These are phyloP conservation scores for Okapia johnstoni DNA, from an alignment of 2,113 vertebrate species.

Conservation along the genomic window DNA sequence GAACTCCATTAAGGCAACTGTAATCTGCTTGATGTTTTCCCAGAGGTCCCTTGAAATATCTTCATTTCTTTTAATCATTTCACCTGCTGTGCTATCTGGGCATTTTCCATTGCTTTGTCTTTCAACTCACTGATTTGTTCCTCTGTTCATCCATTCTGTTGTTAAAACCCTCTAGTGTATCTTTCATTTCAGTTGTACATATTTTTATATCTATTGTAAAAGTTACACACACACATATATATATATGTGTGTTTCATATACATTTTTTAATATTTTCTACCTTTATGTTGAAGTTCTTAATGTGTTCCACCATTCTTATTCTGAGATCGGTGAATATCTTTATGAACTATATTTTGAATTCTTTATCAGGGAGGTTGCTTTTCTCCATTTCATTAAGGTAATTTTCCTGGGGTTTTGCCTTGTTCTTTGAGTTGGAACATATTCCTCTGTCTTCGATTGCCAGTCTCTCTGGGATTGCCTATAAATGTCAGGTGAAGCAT, in stretches of 20 bases:
- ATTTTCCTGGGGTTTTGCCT: not conserved
- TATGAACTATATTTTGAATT: not conserved
- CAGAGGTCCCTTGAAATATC: not conserved
- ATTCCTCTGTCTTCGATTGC: not conserved
- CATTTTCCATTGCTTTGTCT: not conserved
- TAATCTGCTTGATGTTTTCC: not conserved
- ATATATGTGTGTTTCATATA: not conserved
- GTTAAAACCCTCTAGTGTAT: not conserved
- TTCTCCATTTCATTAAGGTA: not conserved
- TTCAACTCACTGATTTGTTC: not conserved
- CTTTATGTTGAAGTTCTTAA: not conserved
- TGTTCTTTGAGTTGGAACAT: not conserved
- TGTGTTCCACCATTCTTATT: not conserved
- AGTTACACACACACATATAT: not conserved
- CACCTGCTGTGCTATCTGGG: not conserved
- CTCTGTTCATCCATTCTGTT: not conserved
- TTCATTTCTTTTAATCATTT: not conserved
- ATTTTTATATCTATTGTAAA: not conserved
- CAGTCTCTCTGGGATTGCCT: too few species aligned
- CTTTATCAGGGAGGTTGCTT: not conserved
- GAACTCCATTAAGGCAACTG: not conserved
- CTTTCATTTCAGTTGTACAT: not conserved
- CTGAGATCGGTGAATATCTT: not conserved
- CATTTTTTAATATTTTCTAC: not conserved
- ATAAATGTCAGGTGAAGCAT: too few species aligned